These are phyloP conservation scores for Burhinus bistriatus DNA, from an alignment of 2,113 vertebrate species.

Conservation along the genomic window DNA sequence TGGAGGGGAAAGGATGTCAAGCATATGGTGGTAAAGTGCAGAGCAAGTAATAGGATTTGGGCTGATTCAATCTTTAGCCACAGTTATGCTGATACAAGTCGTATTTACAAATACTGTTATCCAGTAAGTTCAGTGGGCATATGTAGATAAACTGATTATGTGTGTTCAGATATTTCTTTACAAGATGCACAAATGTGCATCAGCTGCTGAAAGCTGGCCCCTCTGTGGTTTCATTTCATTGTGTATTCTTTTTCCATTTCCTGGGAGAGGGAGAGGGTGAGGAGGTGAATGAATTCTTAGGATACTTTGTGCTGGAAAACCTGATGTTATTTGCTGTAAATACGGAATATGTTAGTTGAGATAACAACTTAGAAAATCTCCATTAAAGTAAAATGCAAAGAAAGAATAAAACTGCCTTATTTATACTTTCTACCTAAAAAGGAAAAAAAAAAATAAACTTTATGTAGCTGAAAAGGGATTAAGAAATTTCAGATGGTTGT, in stretches of 20 bases:
- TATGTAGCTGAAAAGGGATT: not conserved
- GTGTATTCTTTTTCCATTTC: not conserved
- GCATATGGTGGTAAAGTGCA: not conserved
- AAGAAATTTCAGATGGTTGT: not conserved
- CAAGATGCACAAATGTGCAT: not conserved
- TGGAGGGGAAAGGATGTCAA: not conserved
- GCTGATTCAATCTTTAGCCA: not conserved
- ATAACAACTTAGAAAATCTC: not conserved
- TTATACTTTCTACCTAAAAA: not conserved
- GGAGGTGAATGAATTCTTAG: not conserved
- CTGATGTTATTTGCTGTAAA: not conserved
- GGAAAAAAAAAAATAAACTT: not conserved
- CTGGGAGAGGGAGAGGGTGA: not conserved
- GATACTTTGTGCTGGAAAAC: not conserved
- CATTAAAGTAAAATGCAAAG: not conserved
- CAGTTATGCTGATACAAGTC: not conserved
- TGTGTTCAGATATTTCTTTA: not conserved
- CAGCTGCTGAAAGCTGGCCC: not conserved
- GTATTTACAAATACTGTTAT: not conserved
- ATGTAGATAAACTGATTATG: not conserved
- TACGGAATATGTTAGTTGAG: not conserved
- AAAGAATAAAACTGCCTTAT: not conserved
- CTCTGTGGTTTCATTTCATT: not conserved
- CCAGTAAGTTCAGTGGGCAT: not conserved
- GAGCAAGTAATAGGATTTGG: not conserved